phyloP scores from a whole-genome alignment of 2,797 vertebrate species.

The Rhinoraja longicauda region DNA sequence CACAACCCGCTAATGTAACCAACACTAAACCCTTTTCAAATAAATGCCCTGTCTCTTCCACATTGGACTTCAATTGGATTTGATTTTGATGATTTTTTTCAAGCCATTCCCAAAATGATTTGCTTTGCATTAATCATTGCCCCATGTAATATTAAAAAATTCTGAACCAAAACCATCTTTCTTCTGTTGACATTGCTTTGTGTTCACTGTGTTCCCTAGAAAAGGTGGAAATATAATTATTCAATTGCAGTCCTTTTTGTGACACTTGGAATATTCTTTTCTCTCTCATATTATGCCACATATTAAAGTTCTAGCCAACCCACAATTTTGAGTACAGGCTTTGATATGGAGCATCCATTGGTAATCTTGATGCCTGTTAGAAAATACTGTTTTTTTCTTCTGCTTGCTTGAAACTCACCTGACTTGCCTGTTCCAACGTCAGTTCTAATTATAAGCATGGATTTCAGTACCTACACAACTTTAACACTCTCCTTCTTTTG shows the following conservation, averaged over 20 bases:
- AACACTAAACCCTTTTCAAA: not conserved
- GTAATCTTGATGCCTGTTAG: not conserved
- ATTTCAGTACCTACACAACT: not conserved
- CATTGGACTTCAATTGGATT: not conserved
- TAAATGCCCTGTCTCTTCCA: not conserved
- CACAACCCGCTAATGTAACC: not conserved
- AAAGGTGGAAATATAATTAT: not conserved
- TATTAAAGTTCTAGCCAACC: not conserved
- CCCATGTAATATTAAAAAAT: not conserved
- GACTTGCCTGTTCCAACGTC: not conserved
- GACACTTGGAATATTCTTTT: not conserved
- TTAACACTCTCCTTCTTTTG: not conserved
- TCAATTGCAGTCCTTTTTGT: not conserved
- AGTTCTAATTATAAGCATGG: not conserved
- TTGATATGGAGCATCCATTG: not conserved
- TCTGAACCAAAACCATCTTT: not conserved
- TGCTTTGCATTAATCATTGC: not conserved
- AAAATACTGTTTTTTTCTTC: not conserved
- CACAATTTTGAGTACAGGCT: not conserved
- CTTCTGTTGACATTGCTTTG: not conserved
- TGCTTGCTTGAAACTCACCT: not conserved
- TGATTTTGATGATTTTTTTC: not conserved
- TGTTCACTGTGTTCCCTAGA: not conserved
- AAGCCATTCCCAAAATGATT: not conserved
- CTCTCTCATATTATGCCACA: not conserved